Evolutionary conservation across 2,888 invertebrate genomes (phyloP), one percentile per base, ranked within the genome.

Genomic region (Gasteruption jaculator): DNA sequence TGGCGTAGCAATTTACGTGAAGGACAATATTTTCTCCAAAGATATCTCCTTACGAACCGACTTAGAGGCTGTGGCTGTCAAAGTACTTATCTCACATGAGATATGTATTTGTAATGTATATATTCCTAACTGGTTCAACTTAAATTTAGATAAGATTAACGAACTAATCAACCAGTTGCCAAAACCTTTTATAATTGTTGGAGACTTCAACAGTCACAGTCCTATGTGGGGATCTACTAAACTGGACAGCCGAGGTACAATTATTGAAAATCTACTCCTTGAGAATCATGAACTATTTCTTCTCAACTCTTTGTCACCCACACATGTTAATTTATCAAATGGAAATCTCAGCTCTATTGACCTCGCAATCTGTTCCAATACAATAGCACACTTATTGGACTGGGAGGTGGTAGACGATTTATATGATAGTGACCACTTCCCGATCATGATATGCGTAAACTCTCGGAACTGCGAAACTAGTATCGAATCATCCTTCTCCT

Each of bases 141-240:
- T 41, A 3, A 19, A 12, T 6, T 20, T 12, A 10, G 5, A 24
- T 5, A 29, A 37, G 26, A 26, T 52, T 7, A 22, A 41, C 7
- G 34, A 48, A 27, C 10, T 49, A 4, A 35, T 43, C 3, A 26
- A 38, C n/a, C 50, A 58, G 42, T 34, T 57, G n/a, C 53, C 54
- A 3, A 39, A 38, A 25, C 54, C 54, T 2, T 42, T 43, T n/a
- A 26, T 56, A 4, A 40, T 56, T 4, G 19, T 53, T n/a, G 56
- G 56, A 6, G 54, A 57, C 26, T 48, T 57, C 4, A 56, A 54
- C 29, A 41, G 45, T 18, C 41, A 53, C 21, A 47, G 52, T 14
- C 16, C 22, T 4, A 4, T 46, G 4, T 52, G 48, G 50, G 50
- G 52, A 2, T 54, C 43, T 0, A 14, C 7, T 0, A 15, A 20